Evolutionary conservation across 2,797 vertebrate species (phyloP), one percentile per base, ranked within the genome.

Genomic region (Euphonia xanthogaster): DNA sequence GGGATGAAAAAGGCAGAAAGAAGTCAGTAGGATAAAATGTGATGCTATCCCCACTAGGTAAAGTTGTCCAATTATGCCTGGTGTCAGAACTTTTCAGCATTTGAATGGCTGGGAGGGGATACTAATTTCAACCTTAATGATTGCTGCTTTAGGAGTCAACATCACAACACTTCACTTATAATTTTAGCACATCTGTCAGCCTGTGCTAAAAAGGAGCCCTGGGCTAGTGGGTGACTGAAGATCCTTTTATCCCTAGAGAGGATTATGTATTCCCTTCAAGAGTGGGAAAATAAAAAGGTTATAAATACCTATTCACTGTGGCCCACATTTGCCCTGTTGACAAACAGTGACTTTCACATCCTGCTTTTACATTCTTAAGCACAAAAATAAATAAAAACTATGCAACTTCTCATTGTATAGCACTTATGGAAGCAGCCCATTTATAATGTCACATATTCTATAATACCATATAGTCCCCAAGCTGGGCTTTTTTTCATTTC

Each of bases 401-500:
- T 97, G 96, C 91, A 84, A 97, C 95, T 91, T 97, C 88, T 80
- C 95, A 93, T 98, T 98, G 96, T 95, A 74, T 95, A 97, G 96
- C 95, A 96, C 93, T 98, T 98, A 95, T 1, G 90, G 92, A 97
- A 98, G 95, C 91, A 60, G 90, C 93, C 97, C 94, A 96, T 98
- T 97, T 96, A 94, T 97, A 98, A 97, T 94, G 92, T 92, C 37
- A 73, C 96, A 97, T 97, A 97, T 98, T 98, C 95, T 97, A 12
- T 91, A 91, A 81, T 30, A 75, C 82, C 2, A 1, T 48, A 75
- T 96, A 95, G 93, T 97, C 98, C 98, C 97, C 96, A 97, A 97
- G 97, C 97, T 96, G 96, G 98, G 97, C 97, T 93, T 98, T 98
- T 96, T 98, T 98, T 94, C 96, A 97, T 99, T 98, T 98, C 98